Conservation (phyloP, 92 coral and sea anemone genomes). For the Epizoanthus rinbou region DNA sequence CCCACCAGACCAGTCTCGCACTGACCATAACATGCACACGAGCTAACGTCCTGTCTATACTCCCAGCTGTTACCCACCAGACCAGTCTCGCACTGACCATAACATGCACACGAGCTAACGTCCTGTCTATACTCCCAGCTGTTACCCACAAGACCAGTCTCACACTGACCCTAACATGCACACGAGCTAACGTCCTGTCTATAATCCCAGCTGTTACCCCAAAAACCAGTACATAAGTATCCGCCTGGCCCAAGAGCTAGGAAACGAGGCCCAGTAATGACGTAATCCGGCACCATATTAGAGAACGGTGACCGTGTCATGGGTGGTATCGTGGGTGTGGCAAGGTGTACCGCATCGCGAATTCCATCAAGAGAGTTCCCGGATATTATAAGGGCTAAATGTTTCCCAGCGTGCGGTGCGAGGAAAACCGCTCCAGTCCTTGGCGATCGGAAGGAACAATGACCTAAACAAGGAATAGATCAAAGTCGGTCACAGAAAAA, state of each 20-base stretch:
- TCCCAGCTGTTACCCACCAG: too few relatives aligned
- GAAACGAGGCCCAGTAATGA: slow-evolving; percentile 95
- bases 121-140: slow-evolving; percentile 71
- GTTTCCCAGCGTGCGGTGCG: slow-evolving; percentile 86
- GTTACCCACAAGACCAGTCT: slow-evolving; percentile 85
- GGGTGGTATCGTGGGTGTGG: slow-evolving; percentile 98
- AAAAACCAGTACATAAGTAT: slow-evolving; percentile 91
- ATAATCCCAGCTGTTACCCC: slow-evolving; percentile 96
- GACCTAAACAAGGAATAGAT: slow-evolving; percentile 45
- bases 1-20: too few relatives aligned
- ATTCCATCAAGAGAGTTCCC: slow-evolving; percentile 90
- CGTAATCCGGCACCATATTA: slow-evolving; percentile 95
- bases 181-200: slow-evolving; percentile 74
- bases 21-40: too few relatives aligned
- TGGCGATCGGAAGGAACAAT: slow-evolving; percentile 63
- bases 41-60: too few relatives aligned
- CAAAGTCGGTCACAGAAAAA: not conserved
- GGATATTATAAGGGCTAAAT: slow-evolving; percentile 84
- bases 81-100: not conserved
- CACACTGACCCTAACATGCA: slow-evolving; percentile 52
- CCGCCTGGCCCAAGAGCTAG: slow-evolving; percentile 96
- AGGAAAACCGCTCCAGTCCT: slow-evolving; percentile 87
- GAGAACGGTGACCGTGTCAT: slow-evolving; percentile 99
- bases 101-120: slow-evolving; percentile 68
- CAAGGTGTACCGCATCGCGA: slow-evolving; percentile 78